A percentile compares a stretch with the other conserved stretches of the same genome.
phyloP scores from a whole-genome alignment of 2,797 vertebrate species.

The Pangasius larnaudii region DNA sequence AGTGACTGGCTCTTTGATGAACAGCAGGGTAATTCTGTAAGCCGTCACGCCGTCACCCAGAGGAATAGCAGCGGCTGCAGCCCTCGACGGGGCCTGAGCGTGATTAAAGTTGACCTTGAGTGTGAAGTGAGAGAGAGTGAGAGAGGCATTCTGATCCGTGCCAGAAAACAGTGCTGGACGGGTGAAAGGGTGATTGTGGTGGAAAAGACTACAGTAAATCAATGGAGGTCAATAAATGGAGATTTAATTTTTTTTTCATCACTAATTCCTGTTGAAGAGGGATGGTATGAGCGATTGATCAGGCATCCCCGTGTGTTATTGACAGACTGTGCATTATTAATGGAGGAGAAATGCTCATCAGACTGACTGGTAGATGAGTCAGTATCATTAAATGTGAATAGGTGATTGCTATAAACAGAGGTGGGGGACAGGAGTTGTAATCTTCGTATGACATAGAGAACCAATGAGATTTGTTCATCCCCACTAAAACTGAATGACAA shows the following conservation, averaged over 20 bases:
- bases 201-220: conserved; percentile 71
- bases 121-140: conserved; percentile 48
- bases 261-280: conserved; percentile 68
- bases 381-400: conserved; percentile 63
- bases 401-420: conserved; percentile 53
- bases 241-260: conserved; percentile 71
- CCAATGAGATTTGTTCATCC: background rate
- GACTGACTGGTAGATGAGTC: conserved; percentile 60
- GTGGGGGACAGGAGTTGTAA: background rate
- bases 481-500: background rate
- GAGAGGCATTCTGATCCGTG: conserved; percentile 53
- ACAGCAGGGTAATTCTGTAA: conserved; percentile 58
- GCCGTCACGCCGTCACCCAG: conserved; percentile 47
- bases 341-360: conserved; percentile 67
- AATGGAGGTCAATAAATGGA: conserved; percentile 68
- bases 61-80: conserved; percentile 47
- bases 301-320: conserved; percentile 58
- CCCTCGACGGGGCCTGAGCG: conserved; percentile 50
- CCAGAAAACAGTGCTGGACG: conserved; percentile 62
- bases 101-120: conserved; percentile 72
- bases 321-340: conserved; percentile 71
- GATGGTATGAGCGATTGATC: conserved; percentile 64
- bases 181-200: conserved; percentile 54
- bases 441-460: background rate
- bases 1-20: conserved; percentile 55